A percentile compares a stretch with the other conserved stretches of the same genome.
phyloP scores from a whole-genome alignment of 2,888 invertebrate genomes.

The Drosophila incognita region DNA sequence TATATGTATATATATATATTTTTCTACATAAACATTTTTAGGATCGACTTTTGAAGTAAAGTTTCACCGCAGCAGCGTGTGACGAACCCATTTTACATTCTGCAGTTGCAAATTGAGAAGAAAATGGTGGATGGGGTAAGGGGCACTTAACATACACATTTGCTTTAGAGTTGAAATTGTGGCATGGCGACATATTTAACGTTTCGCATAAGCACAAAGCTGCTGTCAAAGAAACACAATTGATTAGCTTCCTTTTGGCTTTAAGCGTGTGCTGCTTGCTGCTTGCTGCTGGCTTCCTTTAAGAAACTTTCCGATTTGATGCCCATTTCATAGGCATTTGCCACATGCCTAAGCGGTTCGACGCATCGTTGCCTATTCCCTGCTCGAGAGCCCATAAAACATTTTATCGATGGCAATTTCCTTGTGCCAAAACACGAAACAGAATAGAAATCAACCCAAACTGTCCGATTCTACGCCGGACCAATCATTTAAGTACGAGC shows the following conservation, averaged over 20 bases:
- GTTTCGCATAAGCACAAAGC: not conserved
- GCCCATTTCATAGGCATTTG: conserved; percentile 53
- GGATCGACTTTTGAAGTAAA: conserved; percentile 41
- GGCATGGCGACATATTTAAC: not conserved
- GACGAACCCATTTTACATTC: conserved; percentile 26
- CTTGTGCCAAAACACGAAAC: conserved; percentile 41
- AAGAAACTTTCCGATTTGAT: conserved; percentile 38
- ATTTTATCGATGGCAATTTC: conserved; percentile 69
- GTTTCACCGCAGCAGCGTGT: conserved; percentile 28
- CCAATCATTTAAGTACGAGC: conserved; percentile 49
- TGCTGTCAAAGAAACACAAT: conserved; percentile 19
- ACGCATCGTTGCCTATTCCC: conserved; percentile 27
- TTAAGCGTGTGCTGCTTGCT: conserved; percentile 24
- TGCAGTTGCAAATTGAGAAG: conserved; percentile 18
- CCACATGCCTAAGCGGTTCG: conserved; percentile 32
- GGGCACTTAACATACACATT: conserved; percentile 13
- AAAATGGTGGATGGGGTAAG: not conserved
- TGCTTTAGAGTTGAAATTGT: conserved; percentile 22
- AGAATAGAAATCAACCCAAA: conserved; percentile 16
- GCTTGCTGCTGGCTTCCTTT: conserved; percentile 5
- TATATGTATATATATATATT: not conserved
- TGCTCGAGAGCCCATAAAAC: conserved; percentile 41
- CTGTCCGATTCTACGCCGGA: conserved; percentile 23
- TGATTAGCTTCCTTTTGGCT: conserved; percentile 34
- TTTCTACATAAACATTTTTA: not conserved